These are phyloP conservation scores for Ectemnius cavifrons DNA, from an alignment of 2,888 invertebrate genomes.

Conservation along the genomic window DNA sequence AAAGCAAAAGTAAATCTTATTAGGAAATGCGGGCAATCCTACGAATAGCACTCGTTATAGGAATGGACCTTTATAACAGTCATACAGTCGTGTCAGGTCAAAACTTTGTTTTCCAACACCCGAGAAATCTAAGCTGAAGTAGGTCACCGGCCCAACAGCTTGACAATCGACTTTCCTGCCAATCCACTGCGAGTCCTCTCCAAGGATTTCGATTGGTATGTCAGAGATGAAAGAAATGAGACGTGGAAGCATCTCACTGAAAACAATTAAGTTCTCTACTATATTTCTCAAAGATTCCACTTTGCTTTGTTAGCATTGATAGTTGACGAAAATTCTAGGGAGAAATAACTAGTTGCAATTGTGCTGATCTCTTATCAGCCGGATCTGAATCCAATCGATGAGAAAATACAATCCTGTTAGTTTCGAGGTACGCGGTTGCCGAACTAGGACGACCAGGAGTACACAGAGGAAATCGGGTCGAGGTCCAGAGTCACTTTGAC, in stretches of 20 bases:
- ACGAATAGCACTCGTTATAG: background rate
- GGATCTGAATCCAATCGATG: background rate
- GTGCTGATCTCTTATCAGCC: background rate
- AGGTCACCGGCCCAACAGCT: conserved; percentile 35
- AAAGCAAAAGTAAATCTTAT: background rate
- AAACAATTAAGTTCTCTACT: too few species aligned
- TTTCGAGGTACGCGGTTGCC: background rate
- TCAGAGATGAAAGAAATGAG: too few species aligned
- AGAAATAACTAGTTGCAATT: background rate
- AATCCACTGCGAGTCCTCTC: too few species aligned
- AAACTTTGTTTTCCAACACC: background rate
- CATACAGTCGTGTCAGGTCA: background rate
- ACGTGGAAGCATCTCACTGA: too few species aligned
- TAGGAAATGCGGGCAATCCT: background rate
- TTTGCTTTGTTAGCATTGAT: too few species aligned
- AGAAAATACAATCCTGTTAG: background rate
- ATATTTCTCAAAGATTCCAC: too few species aligned
- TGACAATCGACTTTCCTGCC: conserved; percentile 27
- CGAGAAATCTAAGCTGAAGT: conserved; percentile 19
- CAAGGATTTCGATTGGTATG: too few species aligned
- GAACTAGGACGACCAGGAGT: background rate
- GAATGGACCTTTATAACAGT: conserved; percentile 1
- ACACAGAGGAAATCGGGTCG: background rate
- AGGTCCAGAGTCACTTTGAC: background rate
- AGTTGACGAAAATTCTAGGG: background rate